Base-by-base conservation (phyloP, 1,140 invertebrate species). In the Leptinotarsa undecemlineata region DNA sequence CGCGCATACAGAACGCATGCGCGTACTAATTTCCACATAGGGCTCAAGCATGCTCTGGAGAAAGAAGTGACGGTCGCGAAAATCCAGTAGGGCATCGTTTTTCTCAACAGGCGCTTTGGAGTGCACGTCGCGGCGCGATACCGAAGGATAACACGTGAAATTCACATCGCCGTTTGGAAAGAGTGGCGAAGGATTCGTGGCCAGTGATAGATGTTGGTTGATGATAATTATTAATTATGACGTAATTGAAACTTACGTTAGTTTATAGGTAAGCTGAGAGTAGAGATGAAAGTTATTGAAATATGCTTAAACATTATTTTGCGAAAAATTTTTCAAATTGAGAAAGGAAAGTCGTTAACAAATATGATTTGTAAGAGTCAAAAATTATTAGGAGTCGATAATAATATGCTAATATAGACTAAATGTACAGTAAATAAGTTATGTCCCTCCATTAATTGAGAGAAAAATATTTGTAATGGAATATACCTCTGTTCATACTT, bases 21-120 rank as follows among this genome's bases (percentile, higher is more conserved):
- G 17, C 20, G 4, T 17, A 21, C 42, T 15, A 60, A 64, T 63
- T 63, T 47, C 62, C 71, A 4, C 63, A 47, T 48, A 33, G 48
- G 42, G 71, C 71, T 72, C 17, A 63, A 71, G 48, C 68, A 48
- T 21, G 48, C 68, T 69, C 48, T n/a, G 21, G 20, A 62, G 60
- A 57, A 63, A 60, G 68, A 64, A 64, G 20, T 33, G 26, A 64
- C 63, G 20, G 20, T 42, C 48, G 68, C 48, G 33, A 63, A 64
- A 64, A 64, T 17, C 60, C 71, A 72, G 71, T 72, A 64, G 60
- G 51, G 26, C 60, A 72, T 13, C 71, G 71, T 63, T 64, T 72
- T 64, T 64, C 71, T 64, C 62, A 42, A 47, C 33, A 72, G 21
- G 26, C 71, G 62, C 62, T 72, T 64, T 72, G 33, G 60, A 20